Percentiles rank a stretch among this genome's conserved stretches.
These are phyloP conservation scores for Parnassius smintheus DNA, from an alignment of 2,888 invertebrate species.

Conservation along the genomic window DNA sequence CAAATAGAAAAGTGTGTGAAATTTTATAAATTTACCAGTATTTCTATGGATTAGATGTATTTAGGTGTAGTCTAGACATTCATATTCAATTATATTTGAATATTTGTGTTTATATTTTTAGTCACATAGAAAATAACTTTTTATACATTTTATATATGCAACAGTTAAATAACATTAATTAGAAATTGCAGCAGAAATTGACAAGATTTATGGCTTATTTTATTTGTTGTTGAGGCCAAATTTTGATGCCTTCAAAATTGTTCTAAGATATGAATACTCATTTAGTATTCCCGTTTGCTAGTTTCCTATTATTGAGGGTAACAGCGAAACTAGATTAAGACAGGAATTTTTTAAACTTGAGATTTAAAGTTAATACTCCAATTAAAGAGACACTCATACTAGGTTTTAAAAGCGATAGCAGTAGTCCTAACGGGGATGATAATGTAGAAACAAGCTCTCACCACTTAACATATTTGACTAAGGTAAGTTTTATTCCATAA, in stretches of 20 bases:
- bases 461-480: constrained; percentile 63
- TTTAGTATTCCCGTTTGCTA: no score
- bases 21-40: constrained; percentile 21
- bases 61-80: constrained; percentile 27
- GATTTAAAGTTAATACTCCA: no score
- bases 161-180: constrained; percentile 15
- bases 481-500: constrained; percentile 66
- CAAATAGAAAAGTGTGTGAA: constrained; percentile 13
- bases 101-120: constrained; percentile 15
- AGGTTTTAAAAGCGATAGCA: no score
- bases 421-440: constrained; percentile 30
- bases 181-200: constrained; percentile 2
- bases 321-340: no score
- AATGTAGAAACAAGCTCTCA: constrained; percentile 51
- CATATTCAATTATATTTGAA: constrained; percentile 26
- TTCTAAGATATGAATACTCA: background rate
- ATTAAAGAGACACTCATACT: background rate
- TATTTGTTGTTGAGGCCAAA: constrained; percentile 16
- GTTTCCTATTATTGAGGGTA: no score
- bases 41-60: constrained; percentile 19
- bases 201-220: constrained; percentile 1
- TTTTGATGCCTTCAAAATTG: constrained; percentile 4
- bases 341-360: no score
- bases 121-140: constrained; percentile 12
- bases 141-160: constrained; percentile 18